Conservation (phyloP, 2,113 vertebrate species). For the Sylvilagus bachmani region DNA sequence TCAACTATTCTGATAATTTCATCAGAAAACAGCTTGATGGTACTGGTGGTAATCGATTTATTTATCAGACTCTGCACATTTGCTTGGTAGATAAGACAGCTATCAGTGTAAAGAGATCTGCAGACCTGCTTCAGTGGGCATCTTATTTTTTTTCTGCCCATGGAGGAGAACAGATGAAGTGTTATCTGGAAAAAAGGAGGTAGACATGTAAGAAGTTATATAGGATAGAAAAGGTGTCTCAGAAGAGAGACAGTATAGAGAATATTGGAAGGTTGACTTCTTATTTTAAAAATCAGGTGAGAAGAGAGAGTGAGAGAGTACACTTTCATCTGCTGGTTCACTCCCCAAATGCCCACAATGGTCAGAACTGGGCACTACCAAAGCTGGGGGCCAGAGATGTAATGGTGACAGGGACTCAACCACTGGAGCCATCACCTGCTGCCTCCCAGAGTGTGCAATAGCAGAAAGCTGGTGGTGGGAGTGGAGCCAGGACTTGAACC, state of each 20-base stretch:
- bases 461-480: too few relatives aligned
- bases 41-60: not conserved
- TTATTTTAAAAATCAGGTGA: too few relatives aligned
- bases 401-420: too few relatives aligned
- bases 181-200: constrained; percentile 35
- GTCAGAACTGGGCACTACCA: too few relatives aligned
- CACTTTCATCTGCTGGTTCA: too few relatives aligned
- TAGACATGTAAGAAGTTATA: constrained; percentile 9
- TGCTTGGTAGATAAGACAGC: not conserved
- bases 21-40: not conserved
- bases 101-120: not conserved
- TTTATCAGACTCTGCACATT: not conserved
- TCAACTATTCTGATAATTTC: constrained; percentile 1
- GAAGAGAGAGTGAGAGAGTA: too few relatives aligned
- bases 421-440: too few relatives aligned
- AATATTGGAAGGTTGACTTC: not conserved
- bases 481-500: too few relatives aligned
- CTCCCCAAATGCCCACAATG: too few relatives aligned
- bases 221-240: not conserved
- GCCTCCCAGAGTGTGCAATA: too few relatives aligned
- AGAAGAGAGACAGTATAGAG: not conserved
- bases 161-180: constrained; percentile 2
- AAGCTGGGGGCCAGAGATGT: too few relatives aligned
- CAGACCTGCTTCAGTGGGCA: not conserved
- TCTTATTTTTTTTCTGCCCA: not conserved